Percentiles rank a stretch among this genome's conserved stretches.
Conservation (phyloP, 2,797 vertebrate species). For the Poeciliopsis paucimaculata region DNA sequence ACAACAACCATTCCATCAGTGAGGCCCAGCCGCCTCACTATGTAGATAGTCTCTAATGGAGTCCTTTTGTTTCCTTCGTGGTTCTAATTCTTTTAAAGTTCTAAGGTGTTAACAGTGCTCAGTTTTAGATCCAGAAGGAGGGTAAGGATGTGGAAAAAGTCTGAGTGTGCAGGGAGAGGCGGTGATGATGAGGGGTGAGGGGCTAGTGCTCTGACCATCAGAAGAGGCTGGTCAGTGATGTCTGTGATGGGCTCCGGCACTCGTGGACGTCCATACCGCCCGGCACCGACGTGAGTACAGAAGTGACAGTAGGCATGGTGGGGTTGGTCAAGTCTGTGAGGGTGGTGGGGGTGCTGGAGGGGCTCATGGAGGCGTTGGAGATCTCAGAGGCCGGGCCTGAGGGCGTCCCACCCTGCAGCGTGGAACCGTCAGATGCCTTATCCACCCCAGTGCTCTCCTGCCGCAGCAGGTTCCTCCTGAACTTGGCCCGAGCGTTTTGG, state of each 20-base stretch:
- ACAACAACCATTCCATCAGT: slow-evolving; percentile 76
- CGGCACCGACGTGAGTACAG: slow-evolving; percentile 92
- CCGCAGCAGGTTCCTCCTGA: slow-evolving; percentile 96
- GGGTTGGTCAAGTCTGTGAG: slow-evolving; percentile 98
- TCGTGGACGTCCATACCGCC: slow-evolving; percentile 93
- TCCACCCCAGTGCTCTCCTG: slow-evolving; percentile 97
- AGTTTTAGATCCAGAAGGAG: slow-evolving; percentile 54
- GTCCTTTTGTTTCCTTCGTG: slow-evolving; percentile 78
- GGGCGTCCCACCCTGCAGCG: slow-evolving; percentile 92
- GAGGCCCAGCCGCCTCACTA: slow-evolving; percentile 86
- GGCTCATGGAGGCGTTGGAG: slow-evolving; percentile 97
- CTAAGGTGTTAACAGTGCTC: slow-evolving; percentile 57
- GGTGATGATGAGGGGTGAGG: slow-evolving; percentile 9
- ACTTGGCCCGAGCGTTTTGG: slow-evolving; percentile 98
- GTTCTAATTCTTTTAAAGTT: slow-evolving; percentile 57
- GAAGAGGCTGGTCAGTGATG: slow-evolving; percentile 98
- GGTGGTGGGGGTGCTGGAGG: slow-evolving; percentile 97
- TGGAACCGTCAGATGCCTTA: slow-evolving; percentile 92
- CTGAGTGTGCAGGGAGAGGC: background rate
- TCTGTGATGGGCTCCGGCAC: slow-evolving; percentile 97
- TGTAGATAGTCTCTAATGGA: slow-evolving; percentile 90
- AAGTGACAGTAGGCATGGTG: slow-evolving; percentile 97
- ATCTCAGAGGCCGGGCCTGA: slow-evolving; percentile 96
- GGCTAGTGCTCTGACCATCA: slow-evolving; percentile 82
- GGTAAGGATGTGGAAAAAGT: background rate